Evolutionary conservation across 2,797 vertebrate genomes (phyloP).

Genomic region (Mergus octosetaceus): DNA sequence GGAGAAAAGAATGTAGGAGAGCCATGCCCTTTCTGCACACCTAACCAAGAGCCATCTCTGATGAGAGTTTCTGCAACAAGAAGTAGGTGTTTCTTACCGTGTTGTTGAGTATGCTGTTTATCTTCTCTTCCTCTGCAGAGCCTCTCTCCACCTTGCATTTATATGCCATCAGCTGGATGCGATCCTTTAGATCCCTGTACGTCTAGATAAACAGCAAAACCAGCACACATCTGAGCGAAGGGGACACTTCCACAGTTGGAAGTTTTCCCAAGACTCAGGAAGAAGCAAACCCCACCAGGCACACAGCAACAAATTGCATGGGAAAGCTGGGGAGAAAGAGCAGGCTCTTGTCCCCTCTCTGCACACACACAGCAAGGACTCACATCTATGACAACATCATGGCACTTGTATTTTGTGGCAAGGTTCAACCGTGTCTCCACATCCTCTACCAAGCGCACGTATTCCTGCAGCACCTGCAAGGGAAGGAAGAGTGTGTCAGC

Average conservation of each 20-base stretch:
- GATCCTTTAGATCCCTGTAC: slow-evolving; percentile 91
- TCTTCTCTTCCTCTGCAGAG: slow-evolving; percentile 88
- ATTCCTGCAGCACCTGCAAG: slow-evolving; percentile 89
- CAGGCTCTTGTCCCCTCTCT: neutral
- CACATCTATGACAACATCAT: slow-evolving; percentile 94
- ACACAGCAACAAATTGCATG: neutral
- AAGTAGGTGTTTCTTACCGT: slow-evolving; percentile 67
- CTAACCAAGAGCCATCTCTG: accelerated
- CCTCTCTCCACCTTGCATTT: slow-evolving; percentile 86
- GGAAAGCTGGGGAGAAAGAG: neutral
- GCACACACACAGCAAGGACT: slow-evolving; percentile 44
- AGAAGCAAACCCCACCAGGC: neutral
- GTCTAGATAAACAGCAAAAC: slow-evolving; percentile 78
- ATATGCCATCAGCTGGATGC: slow-evolving; percentile 88
- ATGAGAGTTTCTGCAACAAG: neutral
- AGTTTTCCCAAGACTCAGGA: neutral
- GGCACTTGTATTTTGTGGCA: slow-evolving; percentile 93
- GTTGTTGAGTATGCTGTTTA: slow-evolving; percentile 86
- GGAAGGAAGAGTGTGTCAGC: neutral
- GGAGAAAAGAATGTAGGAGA: neutral
- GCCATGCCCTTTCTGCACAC: neutral
- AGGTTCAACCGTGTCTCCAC: slow-evolving; percentile 84
- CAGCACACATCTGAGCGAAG: neutral
- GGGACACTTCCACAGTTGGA: neutral
- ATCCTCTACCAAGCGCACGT: slow-evolving; percentile 89